These are phyloP conservation scores for Mormyrus hasselquistii DNA, from an alignment of 2,797 vertebrate species.

Conservation along the genomic window DNA sequence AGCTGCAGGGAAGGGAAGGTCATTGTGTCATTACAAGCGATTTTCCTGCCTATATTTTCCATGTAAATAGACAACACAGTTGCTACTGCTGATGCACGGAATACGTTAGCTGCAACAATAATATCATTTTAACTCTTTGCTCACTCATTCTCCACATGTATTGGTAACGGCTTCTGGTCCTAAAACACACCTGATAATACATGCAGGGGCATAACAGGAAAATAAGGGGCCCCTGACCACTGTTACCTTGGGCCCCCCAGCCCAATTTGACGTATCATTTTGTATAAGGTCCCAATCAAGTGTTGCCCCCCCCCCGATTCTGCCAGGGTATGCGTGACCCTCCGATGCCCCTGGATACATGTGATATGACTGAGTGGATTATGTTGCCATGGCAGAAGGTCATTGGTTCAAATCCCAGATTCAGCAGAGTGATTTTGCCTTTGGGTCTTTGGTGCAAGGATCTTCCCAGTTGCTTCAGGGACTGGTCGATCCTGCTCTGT, in stretches of 20 bases:
- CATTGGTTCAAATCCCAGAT: not conserved
- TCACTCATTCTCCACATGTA: not conserved
- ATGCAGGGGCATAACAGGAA: not conserved
- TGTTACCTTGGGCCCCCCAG: not conserved
- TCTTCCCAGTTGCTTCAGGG: not conserved
- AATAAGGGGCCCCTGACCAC: not conserved
- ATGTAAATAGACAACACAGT: not conserved
- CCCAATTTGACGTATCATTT: not conserved
- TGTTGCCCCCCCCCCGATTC: not conserved
- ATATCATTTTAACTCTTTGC: not conserved
- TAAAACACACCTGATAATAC: not conserved
- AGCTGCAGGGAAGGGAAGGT: conserved; percentile 5
- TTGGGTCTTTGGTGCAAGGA: not conserved
- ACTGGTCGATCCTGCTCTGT: not conserved
- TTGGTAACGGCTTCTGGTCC: not conserved
- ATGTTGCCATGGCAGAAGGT: not conserved
- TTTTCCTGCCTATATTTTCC: not conserved
- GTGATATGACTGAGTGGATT: not conserved
- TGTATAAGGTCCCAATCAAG: not conserved
- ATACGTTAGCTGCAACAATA: not conserved
- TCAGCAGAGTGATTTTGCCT: not conserved
- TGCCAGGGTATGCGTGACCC: not conserved
- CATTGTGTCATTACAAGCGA: conserved; percentile 11
- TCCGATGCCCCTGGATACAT: not conserved
- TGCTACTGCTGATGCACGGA: not conserved